phyloP scores from a whole-genome alignment of 2,113 vertebrate species.

The Danionella cerebrum region DNA sequence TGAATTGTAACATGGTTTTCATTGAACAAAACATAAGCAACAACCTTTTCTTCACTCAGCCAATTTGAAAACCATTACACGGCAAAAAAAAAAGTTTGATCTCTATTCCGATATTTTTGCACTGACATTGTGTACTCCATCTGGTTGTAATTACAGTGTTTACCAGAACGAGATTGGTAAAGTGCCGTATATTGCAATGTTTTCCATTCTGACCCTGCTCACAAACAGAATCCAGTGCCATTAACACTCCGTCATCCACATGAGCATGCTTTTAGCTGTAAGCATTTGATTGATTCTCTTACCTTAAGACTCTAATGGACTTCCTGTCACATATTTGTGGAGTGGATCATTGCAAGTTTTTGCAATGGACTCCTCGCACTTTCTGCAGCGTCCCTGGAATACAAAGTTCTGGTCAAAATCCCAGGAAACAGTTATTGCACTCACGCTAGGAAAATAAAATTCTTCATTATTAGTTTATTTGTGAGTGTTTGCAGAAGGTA shows the following conservation, averaged over 20 bases:
- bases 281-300: conserved; percentile 2
- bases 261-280: conserved; percentile 15
- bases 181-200: neutral
- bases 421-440: neutral
- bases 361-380: no score
- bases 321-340: neutral
- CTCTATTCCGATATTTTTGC: no score
- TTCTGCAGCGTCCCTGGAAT: no score
- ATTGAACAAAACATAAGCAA: no score
- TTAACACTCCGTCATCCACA: neutral
- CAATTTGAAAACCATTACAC: no score
- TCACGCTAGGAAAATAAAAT: neutral
- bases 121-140: no score
- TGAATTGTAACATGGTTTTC: no score
- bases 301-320: conserved; percentile 13
- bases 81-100: no score
- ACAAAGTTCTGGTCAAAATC: neutral
- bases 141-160: no score
- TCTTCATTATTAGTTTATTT: no score
- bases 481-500: neutral
- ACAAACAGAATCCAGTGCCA: neutral
- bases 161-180: neutral
- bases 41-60: no score
- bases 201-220: neutral
- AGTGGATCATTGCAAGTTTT: neutral